Percentiles rank a stretch among this genome's conserved stretches.
Conservation (phyloP, 1,140 invertebrate genomes). For the Pemphigus obesinymphae region DNA sequence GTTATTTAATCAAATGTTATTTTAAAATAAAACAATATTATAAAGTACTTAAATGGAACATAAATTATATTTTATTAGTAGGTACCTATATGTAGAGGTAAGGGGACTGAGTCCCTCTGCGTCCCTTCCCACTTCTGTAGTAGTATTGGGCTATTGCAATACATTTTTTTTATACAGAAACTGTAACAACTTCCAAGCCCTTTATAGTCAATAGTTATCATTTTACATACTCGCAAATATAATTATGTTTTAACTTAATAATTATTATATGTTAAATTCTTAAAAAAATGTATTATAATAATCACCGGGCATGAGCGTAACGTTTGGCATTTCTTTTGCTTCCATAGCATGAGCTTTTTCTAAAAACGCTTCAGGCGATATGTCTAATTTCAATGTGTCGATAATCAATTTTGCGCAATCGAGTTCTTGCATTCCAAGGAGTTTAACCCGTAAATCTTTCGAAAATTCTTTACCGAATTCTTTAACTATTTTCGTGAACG, state of each 20-base stretch:
- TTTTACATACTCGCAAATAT: not conserved
- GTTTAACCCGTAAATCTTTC: conserved; percentile 63
- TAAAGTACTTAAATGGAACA: too few relatives aligned
- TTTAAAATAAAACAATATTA: too few relatives aligned
- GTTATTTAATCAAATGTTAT: too few relatives aligned
- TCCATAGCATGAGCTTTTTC: conserved; percentile 51
- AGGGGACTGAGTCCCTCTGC: too few relatives aligned
- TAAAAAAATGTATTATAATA: not conserved
- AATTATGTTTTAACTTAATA: too few relatives aligned
- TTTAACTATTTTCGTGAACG: conserved; percentile 45
- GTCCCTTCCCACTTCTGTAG: too few relatives aligned
- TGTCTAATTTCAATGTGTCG: conserved; percentile 63
- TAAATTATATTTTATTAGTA: too few relatives aligned
- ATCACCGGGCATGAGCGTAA: not conserved
- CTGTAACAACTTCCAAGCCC: too few relatives aligned
- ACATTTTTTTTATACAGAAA: too few relatives aligned
- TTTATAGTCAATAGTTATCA: not conserved
- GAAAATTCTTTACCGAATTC: conserved; percentile 69
- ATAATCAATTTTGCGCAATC: conserved; percentile 68
- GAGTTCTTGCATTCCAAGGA: conserved; percentile 68
- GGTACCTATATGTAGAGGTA: too few relatives aligned
- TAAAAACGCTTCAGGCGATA: conserved; percentile 65
- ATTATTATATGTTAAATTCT: not conserved
- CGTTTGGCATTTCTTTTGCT: conserved; percentile 49
- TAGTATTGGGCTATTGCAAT: not conserved